Conservation (phyloP, 1,140 invertebrate species). For the Cotesia vestalis region DNA sequence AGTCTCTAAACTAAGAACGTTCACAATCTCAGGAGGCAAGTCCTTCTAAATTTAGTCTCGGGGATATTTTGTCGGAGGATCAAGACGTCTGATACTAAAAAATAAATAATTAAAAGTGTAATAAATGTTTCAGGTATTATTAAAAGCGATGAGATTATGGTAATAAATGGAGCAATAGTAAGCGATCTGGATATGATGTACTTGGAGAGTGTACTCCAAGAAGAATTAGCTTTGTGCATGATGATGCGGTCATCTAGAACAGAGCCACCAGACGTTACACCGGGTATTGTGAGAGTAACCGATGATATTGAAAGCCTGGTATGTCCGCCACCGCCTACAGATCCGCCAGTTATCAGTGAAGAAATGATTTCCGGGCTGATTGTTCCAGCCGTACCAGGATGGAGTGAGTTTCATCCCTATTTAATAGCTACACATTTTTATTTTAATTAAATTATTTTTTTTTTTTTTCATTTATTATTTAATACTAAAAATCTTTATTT, state of each 20-base stretch:
- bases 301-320: constrained; percentile 95
- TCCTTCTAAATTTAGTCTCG: too few species aligned
- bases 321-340: constrained; percentile 92
- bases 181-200: constrained; percentile 99
- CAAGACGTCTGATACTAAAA: too few species aligned
- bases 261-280: constrained; percentile 86
- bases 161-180: constrained; percentile 97
- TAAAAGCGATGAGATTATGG: constrained; percentile 97
- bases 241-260: constrained; percentile 97
- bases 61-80: too few species aligned
- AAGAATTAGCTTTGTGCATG: constrained; percentile 94
- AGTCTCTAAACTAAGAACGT: too few species aligned
- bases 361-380: constrained; percentile 96
- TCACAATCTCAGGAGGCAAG: too few species aligned
- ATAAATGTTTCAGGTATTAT: constrained; percentile 80
- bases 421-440: not conserved
- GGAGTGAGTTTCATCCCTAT: constrained; percentile 73
- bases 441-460: not conserved
- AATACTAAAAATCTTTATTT: not conserved
- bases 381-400: constrained; percentile 88
- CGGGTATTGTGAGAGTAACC: constrained; percentile 80
- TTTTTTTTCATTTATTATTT: constrained; percentile 1
- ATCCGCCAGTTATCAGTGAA: constrained; percentile 91
- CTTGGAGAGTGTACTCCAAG: constrained; percentile 93
- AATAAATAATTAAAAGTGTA: not conserved